These are phyloP conservation scores for Philereme vetulata DNA, from an alignment of 2,888 invertebrate species.

Conservation along the genomic window DNA sequence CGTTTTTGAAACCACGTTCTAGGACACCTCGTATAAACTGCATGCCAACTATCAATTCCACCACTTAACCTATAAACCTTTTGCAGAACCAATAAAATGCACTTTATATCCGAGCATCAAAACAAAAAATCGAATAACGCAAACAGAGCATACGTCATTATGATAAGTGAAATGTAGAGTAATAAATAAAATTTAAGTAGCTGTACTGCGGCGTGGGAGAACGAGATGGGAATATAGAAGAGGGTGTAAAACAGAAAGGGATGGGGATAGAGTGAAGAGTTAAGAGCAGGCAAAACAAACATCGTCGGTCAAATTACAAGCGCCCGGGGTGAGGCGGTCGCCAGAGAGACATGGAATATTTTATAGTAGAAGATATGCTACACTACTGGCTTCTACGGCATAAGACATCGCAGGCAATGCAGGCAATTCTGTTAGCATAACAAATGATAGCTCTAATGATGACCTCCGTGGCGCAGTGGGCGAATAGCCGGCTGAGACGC, in stretches of 20 bases:
- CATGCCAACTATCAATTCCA: slow-evolving; percentile 11
- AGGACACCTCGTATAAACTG: slow-evolving; percentile 1
- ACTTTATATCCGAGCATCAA: slow-evolving; percentile 12
- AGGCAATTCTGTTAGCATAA: no score
- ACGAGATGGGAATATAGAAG: not conserved
- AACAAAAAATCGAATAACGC: slow-evolving; percentile 19
- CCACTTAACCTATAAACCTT: slow-evolving; percentile 8
- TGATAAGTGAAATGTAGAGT: slow-evolving; percentile 30
- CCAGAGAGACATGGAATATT: not conserved
- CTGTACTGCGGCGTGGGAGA: slow-evolving; percentile 5
- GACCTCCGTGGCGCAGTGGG: no score
- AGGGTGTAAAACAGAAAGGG: slow-evolving; percentile 1
- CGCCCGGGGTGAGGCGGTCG: slow-evolving; percentile 29
- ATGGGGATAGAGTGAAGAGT: slow-evolving; percentile 19
- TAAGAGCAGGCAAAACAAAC: slow-evolving; percentile 37
- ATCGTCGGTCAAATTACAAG: slow-evolving; percentile 34
- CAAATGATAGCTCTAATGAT: no score
- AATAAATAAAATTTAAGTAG: slow-evolving; percentile 33
- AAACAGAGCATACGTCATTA: slow-evolving; percentile 19
- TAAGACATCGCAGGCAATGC: no score
- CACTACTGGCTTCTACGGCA: no score
- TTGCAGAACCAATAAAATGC: slow-evolving; percentile 8
- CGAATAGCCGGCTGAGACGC: no score
- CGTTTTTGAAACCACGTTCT: not conserved
- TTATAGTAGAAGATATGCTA: no score